phyloP scores from a whole-genome alignment of 2,888 invertebrate genomes.

The Watsonalla cultraria region DNA sequence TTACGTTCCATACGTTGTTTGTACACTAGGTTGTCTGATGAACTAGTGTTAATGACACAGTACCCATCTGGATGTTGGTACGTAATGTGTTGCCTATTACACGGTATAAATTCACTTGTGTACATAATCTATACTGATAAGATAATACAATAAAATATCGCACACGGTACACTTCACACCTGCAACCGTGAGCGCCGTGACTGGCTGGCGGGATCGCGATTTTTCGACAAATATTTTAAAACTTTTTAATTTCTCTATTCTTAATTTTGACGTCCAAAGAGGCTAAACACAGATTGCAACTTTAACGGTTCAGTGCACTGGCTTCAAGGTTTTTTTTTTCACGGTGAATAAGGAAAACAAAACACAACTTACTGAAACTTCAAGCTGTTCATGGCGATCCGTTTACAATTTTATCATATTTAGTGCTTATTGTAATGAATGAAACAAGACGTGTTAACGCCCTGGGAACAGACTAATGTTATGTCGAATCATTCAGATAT shows the following conservation, averaged over 20 bases:
- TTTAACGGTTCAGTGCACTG: slow-evolving; percentile 31
- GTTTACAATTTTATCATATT: too few relatives aligned
- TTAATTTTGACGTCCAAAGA: slow-evolving; percentile 10
- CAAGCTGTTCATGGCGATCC: not conserved
- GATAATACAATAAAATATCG: slow-evolving; percentile 46
- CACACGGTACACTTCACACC: slow-evolving; percentile 26
- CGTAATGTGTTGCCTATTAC: slow-evolving; percentile 64
- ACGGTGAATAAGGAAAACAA: slow-evolving; percentile 16
- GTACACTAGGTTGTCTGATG: slow-evolving; percentile 31
- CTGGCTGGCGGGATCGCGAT: slow-evolving; percentile 18
- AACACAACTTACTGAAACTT: slow-evolving; percentile 19
- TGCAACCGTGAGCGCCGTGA: not conserved
- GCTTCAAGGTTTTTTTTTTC: slow-evolving; percentile 30
- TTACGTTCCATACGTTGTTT: slow-evolving; percentile 62
- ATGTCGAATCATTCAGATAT: slow-evolving; percentile 15
- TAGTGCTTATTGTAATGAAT: slow-evolving; percentile 21
- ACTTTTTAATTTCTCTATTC: not conserved
- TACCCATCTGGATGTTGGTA: slow-evolving; percentile 53
- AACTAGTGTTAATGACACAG: slow-evolving; percentile 32
- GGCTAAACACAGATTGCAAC: slow-evolving; percentile 10
- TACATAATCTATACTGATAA: slow-evolving; percentile 73
- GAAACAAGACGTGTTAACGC: slow-evolving; percentile 8
- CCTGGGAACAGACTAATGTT: not conserved
- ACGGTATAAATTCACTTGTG: slow-evolving; percentile 63
- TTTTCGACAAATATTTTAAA: not conserved